Percentiles rank a stretch among this genome's conserved stretches.
phyloP scores from a whole-genome alignment of 2,797 vertebrate genomes.

The Pangasius macronema region DNA sequence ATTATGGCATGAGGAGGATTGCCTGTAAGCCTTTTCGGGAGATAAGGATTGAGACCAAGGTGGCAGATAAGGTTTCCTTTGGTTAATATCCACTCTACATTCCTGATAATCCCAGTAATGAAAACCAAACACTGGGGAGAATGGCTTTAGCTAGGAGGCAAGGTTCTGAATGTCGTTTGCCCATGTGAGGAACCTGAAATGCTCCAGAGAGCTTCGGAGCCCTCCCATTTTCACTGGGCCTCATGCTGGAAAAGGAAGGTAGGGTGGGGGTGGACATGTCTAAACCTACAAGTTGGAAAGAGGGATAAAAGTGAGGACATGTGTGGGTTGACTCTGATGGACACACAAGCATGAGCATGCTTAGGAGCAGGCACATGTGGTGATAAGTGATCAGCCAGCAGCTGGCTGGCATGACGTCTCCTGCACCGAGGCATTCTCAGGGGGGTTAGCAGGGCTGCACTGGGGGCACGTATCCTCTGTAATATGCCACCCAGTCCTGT shows the following conservation, averaged over 20 bases:
- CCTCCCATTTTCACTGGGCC: conserved; percentile 34
- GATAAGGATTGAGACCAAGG: conserved; percentile 34
- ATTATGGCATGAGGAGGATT: conserved; percentile 34
- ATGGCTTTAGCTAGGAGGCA: conserved; percentile 46
- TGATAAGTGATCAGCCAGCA: conserved; percentile 50
- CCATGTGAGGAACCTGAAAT: conserved; percentile 25
- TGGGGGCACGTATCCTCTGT: conserved; percentile 33
- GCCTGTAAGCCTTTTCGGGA: conserved; percentile 33
- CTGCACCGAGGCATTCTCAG: conserved; percentile 38
- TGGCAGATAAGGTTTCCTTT: conserved; percentile 52
- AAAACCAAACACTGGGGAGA: conserved; percentile 45
- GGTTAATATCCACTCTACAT: conserved; percentile 51
- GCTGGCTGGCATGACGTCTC: conserved; percentile 47
- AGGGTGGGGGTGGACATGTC: conserved; percentile 23
- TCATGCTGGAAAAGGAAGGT: conserved; percentile 34
- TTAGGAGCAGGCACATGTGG: conserved; percentile 47
- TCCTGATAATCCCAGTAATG: conserved; percentile 49
- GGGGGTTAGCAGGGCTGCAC: conserved; percentile 14
- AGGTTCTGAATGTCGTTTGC: conserved; percentile 17
- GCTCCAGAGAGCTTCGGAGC: conserved; percentile 32
- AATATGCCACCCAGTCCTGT: conserved; percentile 34
- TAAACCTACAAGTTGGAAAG: conserved; percentile 25
- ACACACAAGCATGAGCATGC: background rate
- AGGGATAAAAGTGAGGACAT: conserved; percentile 30
- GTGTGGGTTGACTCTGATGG: conserved; percentile 38